phyloP scores from a whole-genome alignment of 2,888 invertebrate genomes.

The Yponomeuta cagnagella region DNA sequence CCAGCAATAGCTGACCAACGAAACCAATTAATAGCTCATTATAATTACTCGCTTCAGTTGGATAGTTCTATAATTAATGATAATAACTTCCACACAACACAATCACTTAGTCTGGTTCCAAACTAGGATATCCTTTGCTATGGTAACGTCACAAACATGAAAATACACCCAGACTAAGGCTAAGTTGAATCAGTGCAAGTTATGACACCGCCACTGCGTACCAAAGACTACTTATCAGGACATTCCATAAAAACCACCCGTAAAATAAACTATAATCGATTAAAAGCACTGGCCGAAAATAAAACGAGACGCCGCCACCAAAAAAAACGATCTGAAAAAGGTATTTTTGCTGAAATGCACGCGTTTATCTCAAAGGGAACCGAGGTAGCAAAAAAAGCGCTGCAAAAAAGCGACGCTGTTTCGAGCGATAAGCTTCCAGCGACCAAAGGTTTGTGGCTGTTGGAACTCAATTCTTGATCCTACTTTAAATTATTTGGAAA shows the following conservation, averaged over 20 bases:
- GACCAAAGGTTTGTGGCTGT: background rate
- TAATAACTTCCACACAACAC: too few species aligned
- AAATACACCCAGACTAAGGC: too few species aligned
- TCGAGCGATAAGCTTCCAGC: constrained; percentile 1
- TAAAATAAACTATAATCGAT: constrained; percentile 2
- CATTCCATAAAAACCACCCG: background rate
- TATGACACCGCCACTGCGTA: background rate
- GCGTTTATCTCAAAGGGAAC: background rate
- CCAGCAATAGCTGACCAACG: too few species aligned
- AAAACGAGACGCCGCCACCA: background rate
- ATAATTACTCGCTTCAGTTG: background rate
- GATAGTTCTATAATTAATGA: background rate
- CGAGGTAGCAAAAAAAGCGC: constrained; percentile 1
- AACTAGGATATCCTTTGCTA: too few species aligned
- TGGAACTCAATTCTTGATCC: background rate
- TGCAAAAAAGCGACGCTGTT: background rate
- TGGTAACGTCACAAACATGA: too few species aligned
- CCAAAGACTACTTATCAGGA: background rate
- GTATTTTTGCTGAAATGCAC: background rate
- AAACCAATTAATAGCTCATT: background rate
- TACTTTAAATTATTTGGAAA: background rate
- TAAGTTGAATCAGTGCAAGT: background rate
- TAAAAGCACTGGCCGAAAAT: background rate
- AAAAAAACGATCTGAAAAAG: background rate
- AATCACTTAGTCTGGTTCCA: too few species aligned